A percentile compares a stretch with the other conserved stretches of the same genome.
Conservation (phyloP, 2,888 invertebrate species). For the Apeira syringaria region DNA sequence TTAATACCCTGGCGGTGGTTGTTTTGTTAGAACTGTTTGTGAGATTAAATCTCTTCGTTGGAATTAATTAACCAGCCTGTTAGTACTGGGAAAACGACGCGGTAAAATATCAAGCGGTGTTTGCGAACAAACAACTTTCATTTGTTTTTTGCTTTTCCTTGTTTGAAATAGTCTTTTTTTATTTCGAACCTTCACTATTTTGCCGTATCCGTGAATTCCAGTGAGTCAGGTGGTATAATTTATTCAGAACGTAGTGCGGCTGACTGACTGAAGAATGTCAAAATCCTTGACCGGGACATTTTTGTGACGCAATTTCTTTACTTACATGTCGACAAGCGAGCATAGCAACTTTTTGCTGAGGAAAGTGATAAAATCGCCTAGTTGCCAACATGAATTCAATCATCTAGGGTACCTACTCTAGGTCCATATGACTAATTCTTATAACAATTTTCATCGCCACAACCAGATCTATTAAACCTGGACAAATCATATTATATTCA, state of each 20-base stretch:
- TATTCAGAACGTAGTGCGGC: constrained; percentile 19
- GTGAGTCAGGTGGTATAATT: constrained; percentile 22
- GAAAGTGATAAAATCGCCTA: too few relatives aligned
- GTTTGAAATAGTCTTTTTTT: constrained; percentile 17
- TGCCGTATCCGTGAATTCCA: constrained; percentile 11
- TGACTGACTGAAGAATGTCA: constrained; percentile 10
- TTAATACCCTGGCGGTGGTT: constrained; percentile 25
- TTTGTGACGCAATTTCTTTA: too few relatives aligned
- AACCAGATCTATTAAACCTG: too few relatives aligned
- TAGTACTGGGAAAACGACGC: constrained; percentile 22
- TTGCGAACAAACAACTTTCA: constrained; percentile 23
- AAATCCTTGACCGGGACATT: too few relatives aligned
- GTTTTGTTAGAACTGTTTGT: constrained; percentile 34
- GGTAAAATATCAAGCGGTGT: constrained; percentile 23
- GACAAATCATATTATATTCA: too few relatives aligned
- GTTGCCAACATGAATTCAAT: too few relatives aligned
- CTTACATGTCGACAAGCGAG: too few relatives aligned
- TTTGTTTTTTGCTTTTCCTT: constrained; percentile 16
- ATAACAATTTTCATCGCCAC: too few relatives aligned
- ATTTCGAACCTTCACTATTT: constrained; percentile 19
- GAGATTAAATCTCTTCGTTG: constrained; percentile 38
- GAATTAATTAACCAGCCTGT: constrained; percentile 22
- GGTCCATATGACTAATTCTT: too few relatives aligned
- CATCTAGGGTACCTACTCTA: too few relatives aligned
- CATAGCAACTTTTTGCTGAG: too few relatives aligned